A percentile compares a stretch with the other conserved stretches of the same genome.
Evolutionary conservation across 2,797 vertebrate genomes (phyloP).

Genomic region (Ceyx erithaca): DNA sequence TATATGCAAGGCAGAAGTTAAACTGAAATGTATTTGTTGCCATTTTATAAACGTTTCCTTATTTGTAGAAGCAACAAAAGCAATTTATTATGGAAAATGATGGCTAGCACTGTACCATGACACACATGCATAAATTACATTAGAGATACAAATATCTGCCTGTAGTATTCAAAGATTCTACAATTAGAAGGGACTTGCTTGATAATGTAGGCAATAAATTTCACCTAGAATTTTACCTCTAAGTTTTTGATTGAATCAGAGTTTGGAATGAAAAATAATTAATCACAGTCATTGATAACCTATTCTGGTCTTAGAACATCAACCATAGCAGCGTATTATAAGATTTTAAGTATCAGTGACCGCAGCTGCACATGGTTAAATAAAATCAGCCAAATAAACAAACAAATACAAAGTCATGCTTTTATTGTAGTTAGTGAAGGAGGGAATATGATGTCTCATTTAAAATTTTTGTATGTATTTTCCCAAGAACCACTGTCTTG

Average conservation of each 20-base stretch:
- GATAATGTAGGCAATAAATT: neutral
- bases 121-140: neutral
- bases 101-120: neutral
- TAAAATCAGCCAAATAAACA: neutral
- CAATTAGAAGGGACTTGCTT: neutral
- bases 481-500: neutral
- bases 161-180: neutral
- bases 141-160: neutral
- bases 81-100: neutral
- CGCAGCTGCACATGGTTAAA: conserved; percentile 24
- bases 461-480: conserved; percentile 13
- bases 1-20: neutral
- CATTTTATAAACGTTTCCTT: neutral
- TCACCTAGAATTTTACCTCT: neutral
- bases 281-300: neutral
- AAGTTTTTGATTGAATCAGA: neutral
- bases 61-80: neutral
- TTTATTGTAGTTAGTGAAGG: neutral
- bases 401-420: neutral
- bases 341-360: neutral
- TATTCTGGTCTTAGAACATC: neutral
- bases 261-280: neutral
- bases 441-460: neutral
- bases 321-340: neutral
- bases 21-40: neutral